Evolutionary conservation across 2,113 vertebrate species (phyloP).

Genomic region (Archilochus colubris): DNA sequence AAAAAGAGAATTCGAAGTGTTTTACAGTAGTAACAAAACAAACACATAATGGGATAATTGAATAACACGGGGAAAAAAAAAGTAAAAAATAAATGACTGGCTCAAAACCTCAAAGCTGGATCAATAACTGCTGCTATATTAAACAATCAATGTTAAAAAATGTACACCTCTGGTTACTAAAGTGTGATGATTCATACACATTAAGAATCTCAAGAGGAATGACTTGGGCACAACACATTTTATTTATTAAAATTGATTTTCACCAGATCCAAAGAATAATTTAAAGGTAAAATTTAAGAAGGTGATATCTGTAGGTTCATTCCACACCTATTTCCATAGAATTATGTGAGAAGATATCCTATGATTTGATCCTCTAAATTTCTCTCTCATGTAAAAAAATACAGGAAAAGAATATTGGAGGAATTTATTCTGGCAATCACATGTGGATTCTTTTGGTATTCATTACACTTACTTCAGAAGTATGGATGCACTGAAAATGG

Average conservation of each 20-base stretch:
- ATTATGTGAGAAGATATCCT: not conserved
- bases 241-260: not conserved
- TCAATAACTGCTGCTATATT: not conserved
- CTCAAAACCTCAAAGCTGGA: not conserved
- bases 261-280: not conserved
- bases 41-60: not conserved
- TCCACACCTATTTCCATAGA: not conserved
- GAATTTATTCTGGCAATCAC: not conserved
- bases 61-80: not conserved
- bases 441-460: not conserved
- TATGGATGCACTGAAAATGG: accelerated
- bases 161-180: not conserved
- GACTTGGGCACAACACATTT: not conserved
- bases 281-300: not conserved
- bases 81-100: not conserved
- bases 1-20: not conserved
- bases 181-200: not conserved
- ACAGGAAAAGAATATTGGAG: not conserved
- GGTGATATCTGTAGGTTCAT: not conserved
- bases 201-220: not conserved
- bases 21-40: not conserved
- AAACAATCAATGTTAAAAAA: not conserved
- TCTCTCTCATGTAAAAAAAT: not conserved
- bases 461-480: not conserved
- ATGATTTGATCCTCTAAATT: not conserved